Evolutionary conservation across 2,113 vertebrate genomes (phyloP), one percentile per base, ranked within the genome.

Genomic region (Menura novaehollandiae): DNA sequence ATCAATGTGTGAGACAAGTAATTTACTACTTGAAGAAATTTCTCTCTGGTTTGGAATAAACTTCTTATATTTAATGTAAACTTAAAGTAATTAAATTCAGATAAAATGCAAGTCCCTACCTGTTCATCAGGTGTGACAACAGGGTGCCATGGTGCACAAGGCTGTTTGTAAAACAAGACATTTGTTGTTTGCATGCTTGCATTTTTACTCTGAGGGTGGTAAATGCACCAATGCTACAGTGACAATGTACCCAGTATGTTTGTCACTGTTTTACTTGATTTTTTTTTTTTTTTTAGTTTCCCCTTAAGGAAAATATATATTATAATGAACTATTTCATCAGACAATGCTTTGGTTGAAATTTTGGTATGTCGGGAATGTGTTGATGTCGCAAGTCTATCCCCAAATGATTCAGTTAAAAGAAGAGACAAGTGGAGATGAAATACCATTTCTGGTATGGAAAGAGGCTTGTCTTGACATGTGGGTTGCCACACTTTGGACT

Each of bases 361-460:
- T 60, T 73, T 1, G 1, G 10, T 69, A 12, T 88, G 12, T 56
- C 55, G 17, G 13, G 20, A 83, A 37, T 91, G 47, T 74, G 41
- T 71, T 69, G 44, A 51, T 81, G n/a, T 91, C 13, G 52, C 26
- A 49, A 8, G n/a, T 64, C 1, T 84, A 64, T 94, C 60, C 43
- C 44, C 86, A 76, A 58, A 73, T 30, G 47, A 69, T 92, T 95
- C 86, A 85, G 72, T 88, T 91, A 76, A 95, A 95, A 88, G 68
- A 68, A 85, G 51, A 89, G 78, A 64, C 39, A 79, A 59, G 46
- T 74, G 64, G 73, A 96, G 83, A 69, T 59, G 51, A 81, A 97
- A 94, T 97, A 93, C 82, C 39, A 89, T 92, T 96, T 97, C 93
- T 87, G 86, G 27, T 92, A 71, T 28, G 28, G 33, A 96, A 96